These are phyloP conservation scores for Embidobia sp. DNA, from an alignment of 2,888 invertebrate species.

Conservation along the genomic window DNA sequence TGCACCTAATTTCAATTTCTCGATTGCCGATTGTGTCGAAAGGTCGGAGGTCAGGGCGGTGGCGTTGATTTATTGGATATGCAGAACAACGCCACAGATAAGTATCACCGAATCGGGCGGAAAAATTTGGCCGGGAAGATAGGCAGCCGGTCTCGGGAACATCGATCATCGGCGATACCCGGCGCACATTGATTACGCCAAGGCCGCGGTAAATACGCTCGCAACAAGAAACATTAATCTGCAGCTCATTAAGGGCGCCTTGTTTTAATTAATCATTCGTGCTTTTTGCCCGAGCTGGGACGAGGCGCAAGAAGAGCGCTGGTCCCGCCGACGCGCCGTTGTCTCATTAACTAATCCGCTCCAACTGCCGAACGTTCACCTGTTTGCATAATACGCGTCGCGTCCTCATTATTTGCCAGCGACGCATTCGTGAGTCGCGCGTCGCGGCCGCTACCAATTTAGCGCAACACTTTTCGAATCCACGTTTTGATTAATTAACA, in stretches of 20 bases:
- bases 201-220: slow-evolving; percentile 69
- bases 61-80: slow-evolving; percentile 31
- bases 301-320: too few species aligned
- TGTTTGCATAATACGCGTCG: slow-evolving; percentile 38
- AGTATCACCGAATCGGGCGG: slow-evolving; percentile 7
- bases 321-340: too few species aligned
- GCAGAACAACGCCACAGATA: slow-evolving; percentile 6
- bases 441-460: slow-evolving; percentile 17
- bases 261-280: slow-evolving; percentile 75
- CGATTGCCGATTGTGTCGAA: slow-evolving; percentile 12
- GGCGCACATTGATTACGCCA: slow-evolving; percentile 66
- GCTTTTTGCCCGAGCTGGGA: slow-evolving; percentile 58
- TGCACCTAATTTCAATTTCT: slow-evolving; percentile 20
- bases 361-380: slow-evolving; percentile 30
- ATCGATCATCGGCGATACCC: slow-evolving; percentile 34
- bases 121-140: slow-evolving; percentile 17
- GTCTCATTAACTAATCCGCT: slow-evolving; percentile 24
- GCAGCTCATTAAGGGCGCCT: slow-evolving; percentile 72
- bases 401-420: slow-evolving; percentile 26
- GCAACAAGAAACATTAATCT: slow-evolving; percentile 73
- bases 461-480: too few species aligned
- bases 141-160: slow-evolving; percentile 17
- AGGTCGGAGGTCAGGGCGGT: slow-evolving; percentile 18
- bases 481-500: too few species aligned
- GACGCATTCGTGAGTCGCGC: slow-evolving; percentile 36